Evolutionary conservation across 2,113 vertebrate species (phyloP), one percentile per base, ranked within the genome.

Genomic region (Phrynocephalus versicolor): DNA sequence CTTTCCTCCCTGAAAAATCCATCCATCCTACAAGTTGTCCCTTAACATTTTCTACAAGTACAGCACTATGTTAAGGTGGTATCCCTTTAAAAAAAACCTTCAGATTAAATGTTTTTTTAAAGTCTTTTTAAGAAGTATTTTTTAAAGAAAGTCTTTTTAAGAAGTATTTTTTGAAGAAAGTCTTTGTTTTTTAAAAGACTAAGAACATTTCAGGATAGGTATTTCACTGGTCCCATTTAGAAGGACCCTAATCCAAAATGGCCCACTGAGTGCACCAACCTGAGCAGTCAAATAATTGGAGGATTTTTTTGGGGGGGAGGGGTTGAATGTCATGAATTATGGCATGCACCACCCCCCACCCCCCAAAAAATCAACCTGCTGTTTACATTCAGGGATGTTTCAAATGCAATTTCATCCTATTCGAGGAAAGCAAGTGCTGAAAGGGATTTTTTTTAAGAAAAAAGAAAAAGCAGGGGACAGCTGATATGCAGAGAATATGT

Each of bases 41-140:
- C 45, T 51, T 51, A 10, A 51, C 45, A 51, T 51, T 51, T 5
- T 9, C n/a, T n/a, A n/a, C n/a, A n/a, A n/a, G n/a, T n/a, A n/a
- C n/a, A 84, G 74, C 70, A 79, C 55, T 69, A 81, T 57, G 78
- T 60, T 84, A 92, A 37, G 58, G 33, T 35, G 71, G 62, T 25
- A 75, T 73, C 73, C 76, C 69, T 3, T 0, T 69, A 2, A 60
- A 85, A 65, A 81, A 85, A 4, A 70, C 18, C 6, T 33, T 79
- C 64, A 90, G 23, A 7, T 0, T 62, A 83, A 73, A 3, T 30
- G 62, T 70, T 91, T n/a, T n/a, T n/a, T n/a, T n/a, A n/a, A n/a
- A n/a, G n/a, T n/a, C n/a, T n/a, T n/a, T n/a, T n/a, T n/a, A n/a
- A n/a, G n/a, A n/a, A n/a, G n/a, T n/a, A n/a, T n/a, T n/a, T n/a